These are phyloP conservation scores for Nyctalus aviator DNA, from an alignment of 2,797 vertebrate species.

Conservation along the genomic window DNA sequence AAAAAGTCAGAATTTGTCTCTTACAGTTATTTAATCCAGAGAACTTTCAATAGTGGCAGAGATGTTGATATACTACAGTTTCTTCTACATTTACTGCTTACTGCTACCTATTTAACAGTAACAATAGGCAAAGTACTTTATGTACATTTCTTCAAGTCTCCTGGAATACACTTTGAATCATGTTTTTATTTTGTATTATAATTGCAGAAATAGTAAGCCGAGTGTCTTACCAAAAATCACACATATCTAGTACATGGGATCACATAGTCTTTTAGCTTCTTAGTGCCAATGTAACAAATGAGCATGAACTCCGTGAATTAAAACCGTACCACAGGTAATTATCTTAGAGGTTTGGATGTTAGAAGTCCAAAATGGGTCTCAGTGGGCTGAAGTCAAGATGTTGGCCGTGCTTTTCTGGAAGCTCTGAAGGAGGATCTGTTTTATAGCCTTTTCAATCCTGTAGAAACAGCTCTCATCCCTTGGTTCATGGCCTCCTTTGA, in stretches of 20 bases:
- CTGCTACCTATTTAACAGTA: not conserved
- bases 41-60: not conserved
- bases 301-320: not conserved
- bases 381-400: not conserved
- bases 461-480: not conserved
- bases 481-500: not conserved
- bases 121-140: not conserved
- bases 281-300: not conserved
- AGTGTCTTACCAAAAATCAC: not conserved
- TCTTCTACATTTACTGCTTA: not conserved
- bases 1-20: not conserved
- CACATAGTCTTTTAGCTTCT: not conserved
- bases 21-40: not conserved
- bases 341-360: not conserved
- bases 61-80: not conserved
- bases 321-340: not conserved
- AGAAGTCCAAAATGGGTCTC: not conserved
- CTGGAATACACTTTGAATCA: not conserved
- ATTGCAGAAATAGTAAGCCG: not conserved
- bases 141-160: not conserved
- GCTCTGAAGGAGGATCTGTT: not conserved
- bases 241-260: not conserved
- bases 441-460: not conserved
- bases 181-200: not conserved
- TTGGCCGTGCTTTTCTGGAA: not conserved